Evolutionary conservation across 2,797 vertebrate genomes (phyloP).

Genomic region (Ambastaia sidthimunki): DNA sequence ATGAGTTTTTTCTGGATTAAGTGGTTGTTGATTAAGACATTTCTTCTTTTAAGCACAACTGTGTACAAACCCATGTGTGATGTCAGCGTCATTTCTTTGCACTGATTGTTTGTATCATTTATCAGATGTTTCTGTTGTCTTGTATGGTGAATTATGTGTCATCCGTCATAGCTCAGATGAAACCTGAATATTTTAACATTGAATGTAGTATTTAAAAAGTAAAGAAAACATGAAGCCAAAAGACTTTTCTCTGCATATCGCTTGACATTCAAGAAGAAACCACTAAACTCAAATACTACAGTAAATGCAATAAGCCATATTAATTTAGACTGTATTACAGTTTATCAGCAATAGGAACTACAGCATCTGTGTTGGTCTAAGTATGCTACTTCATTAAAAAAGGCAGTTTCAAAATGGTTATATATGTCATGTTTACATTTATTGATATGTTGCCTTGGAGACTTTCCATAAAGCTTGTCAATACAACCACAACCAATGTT

Average conservation of each 20-base stretch:
- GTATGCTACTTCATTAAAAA: conserved; percentile 9
- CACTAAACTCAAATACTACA: conserved; percentile 7
- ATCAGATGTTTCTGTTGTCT: neutral
- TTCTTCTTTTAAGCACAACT: neutral
- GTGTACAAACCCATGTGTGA: neutral
- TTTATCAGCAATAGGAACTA: conserved; percentile 2
- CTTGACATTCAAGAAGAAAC: conserved; percentile 22
- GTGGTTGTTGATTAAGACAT: neutral
- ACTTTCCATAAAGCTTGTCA: conserved; percentile 21
- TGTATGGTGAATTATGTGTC: conserved; percentile 21
- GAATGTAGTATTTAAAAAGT: conserved; percentile 35
- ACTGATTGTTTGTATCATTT: conserved; percentile 33
- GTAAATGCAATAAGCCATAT: conserved; percentile 21
- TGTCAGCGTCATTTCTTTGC: conserved; percentile 25
- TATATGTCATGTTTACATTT: conserved; percentile 53
- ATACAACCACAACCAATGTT: conserved; percentile 40
- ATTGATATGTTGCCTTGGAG: conserved; percentile 37
- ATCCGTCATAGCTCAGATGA: neutral
- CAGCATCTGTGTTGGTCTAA: neutral
- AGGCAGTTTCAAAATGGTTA: neutral
- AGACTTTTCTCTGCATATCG: neutral
- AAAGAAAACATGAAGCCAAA: conserved; percentile 32
- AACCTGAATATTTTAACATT: conserved; percentile 36
- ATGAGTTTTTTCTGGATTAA: neutral
- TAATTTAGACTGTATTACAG: neutral